Conservation (phyloP, 2,113 vertebrate genomes). For the Podarcis cretensis region DNA sequence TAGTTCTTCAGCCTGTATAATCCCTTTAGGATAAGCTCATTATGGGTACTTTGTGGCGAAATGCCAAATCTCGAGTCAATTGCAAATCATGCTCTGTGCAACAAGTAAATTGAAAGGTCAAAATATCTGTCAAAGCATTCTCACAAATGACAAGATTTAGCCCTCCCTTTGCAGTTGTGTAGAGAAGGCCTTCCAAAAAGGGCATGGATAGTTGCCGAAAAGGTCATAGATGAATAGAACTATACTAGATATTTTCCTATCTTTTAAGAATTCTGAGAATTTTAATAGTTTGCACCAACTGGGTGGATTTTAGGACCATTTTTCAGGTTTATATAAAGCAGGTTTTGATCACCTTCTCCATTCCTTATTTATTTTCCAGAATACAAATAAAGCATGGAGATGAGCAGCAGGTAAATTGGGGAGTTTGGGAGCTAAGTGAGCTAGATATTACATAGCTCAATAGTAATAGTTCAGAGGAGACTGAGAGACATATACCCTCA, state of each 20-base stretch:
- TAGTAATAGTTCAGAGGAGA: no score
- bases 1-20: constrained; percentile 1
- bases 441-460: no score
- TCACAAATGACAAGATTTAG: background rate
- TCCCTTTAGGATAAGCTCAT: background rate
- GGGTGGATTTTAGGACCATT: background rate
- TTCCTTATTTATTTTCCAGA: background rate
- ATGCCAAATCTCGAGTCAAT: constrained; percentile 21
- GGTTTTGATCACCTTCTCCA: background rate
- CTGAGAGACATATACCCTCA: no score
- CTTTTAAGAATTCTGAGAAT: background rate
- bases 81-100: background rate
- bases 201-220: background rate
- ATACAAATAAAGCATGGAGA: no score
- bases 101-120: background rate
- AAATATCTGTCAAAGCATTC: background rate
- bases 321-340: background rate
- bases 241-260: background rate
- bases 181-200: background rate
- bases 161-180: background rate
- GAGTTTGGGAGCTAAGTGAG: no score
- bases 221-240: background rate
- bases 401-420: no score
- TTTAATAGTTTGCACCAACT: background rate
- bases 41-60: background rate